Conservation (phyloP, 2,113 vertebrate species). For the Mustela lutreola region DNA sequence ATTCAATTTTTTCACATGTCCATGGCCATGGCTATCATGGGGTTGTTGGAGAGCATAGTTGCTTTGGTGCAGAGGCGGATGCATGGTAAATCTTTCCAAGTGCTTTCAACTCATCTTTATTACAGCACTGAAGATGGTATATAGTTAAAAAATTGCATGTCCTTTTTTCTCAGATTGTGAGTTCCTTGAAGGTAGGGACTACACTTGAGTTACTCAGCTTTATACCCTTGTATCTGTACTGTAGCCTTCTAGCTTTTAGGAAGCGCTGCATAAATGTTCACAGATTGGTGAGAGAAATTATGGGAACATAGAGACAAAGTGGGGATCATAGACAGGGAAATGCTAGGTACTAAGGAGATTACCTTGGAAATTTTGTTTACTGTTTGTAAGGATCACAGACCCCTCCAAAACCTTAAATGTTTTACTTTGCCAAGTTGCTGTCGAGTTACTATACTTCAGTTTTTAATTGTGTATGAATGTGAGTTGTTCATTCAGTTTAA, state of each 20-base stretch:
- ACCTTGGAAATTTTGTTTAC: not conserved
- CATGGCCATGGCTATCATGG: not conserved
- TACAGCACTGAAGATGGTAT: not conserved
- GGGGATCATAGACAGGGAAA: constrained; percentile 1
- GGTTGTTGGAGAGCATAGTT: not conserved
- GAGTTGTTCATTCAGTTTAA: constrained; percentile 29
- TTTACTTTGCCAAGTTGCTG: constrained; percentile 41
- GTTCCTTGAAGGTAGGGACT: not conserved
- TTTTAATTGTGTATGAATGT: not conserved
- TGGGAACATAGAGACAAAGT: not conserved
- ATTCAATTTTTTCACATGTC: not conserved
- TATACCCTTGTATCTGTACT: not conserved
- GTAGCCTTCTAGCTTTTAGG: constrained; percentile 13
- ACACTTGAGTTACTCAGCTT: not conserved
- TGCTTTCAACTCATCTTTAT: not conserved
- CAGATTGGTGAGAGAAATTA: constrained; percentile 12
- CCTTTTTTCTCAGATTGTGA: constrained; percentile 16
- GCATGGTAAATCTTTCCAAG: not conserved
- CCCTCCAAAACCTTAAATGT: not conserved
- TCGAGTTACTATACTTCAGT: not conserved
- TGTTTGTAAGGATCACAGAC: not conserved
- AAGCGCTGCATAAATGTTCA: constrained; percentile 27
- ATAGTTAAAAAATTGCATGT: not conserved
- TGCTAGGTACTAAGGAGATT: not conserved
- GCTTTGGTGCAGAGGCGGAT: not conserved